A percentile compares a stretch with the other conserved stretches of the same genome.
Conservation (phyloP, 1,140 invertebrate genomes). For the Arctopsyche grandis region DNA sequence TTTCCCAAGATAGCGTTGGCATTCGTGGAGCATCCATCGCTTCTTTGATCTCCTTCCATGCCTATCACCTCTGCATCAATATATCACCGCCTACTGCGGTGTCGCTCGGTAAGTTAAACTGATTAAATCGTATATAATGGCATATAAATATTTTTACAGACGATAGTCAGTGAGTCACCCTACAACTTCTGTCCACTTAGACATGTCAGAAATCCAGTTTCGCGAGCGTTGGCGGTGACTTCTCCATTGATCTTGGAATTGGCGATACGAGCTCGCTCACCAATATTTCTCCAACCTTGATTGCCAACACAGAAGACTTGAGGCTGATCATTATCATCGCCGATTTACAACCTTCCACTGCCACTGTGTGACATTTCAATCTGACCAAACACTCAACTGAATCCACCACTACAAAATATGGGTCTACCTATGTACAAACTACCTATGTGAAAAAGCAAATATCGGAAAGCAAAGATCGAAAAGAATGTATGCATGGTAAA, state of each 20-base stretch:
- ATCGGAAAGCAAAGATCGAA: too few relatives aligned
- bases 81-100: slow-evolving; percentile 3
- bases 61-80: slow-evolving; percentile 4
- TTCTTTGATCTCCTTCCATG: background rate
- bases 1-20: too few relatives aligned
- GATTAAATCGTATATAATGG: slow-evolving; percentile 24
- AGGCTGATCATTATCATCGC: background rate
- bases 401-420: too few relatives aligned
- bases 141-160: slow-evolving; percentile 22
- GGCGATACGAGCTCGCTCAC: background rate
- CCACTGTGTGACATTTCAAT: too few relatives aligned
- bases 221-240: slow-evolving; percentile 15
- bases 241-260: slow-evolving; percentile 24
- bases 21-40: too few relatives aligned
- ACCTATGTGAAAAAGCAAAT: too few relatives aligned
- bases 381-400: too few relatives aligned
- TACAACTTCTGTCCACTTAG: slow-evolving; percentile 14
- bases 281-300: slow-evolving; percentile 20
- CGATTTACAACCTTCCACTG: too few relatives aligned
- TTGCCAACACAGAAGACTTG: background rate
- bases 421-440: too few relatives aligned
- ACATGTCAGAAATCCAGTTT: slow-evolving; percentile 22
- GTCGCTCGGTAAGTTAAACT: background rate
- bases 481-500: too few relatives aligned
- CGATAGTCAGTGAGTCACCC: slow-evolving; percentile 11